Conservation (phyloP, 2,113 vertebrate genomes). For the Nerophis lumbriciformis region DNA sequence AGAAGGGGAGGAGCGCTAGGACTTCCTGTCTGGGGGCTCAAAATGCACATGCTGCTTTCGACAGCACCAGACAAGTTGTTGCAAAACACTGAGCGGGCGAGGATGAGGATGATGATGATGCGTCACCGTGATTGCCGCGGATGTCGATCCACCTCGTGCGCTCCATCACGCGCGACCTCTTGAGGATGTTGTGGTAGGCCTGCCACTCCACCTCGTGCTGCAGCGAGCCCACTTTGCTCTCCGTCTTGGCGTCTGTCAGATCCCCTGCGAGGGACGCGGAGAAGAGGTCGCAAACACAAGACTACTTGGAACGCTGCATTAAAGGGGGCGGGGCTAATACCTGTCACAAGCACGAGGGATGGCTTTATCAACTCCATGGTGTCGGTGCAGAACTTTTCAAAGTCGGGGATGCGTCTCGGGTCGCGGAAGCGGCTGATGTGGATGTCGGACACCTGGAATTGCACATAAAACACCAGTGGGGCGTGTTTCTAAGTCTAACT, state of each 20-base stretch:
- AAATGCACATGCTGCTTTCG: conserved; percentile 22
- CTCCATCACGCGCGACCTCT: conserved; percentile 86
- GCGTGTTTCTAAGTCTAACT: too few species aligned
- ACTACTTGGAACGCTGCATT: too few species aligned
- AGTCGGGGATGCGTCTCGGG: conserved; percentile 79
- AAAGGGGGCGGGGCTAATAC: conserved; percentile 55
- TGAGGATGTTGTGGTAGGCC: conserved; percentile 85
- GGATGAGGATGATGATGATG: background rate
- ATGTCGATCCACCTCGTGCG: conserved; percentile 95
- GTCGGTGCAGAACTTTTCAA: conserved; percentile 90
- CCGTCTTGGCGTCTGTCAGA: conserved; percentile 90
- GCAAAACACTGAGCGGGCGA: background rate
- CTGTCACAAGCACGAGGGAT: conserved; percentile 88
- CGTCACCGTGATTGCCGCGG: conserved; percentile 90
- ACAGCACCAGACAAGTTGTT: conserved; percentile 1
- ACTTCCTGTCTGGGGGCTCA: conserved; percentile 32
- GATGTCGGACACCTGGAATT: conserved; percentile 84
- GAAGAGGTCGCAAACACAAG: too few species aligned
- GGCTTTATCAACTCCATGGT: conserved; percentile 85
- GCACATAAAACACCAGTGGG: background rate
- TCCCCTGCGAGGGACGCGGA: conserved; percentile 74
- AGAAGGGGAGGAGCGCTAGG: background rate
- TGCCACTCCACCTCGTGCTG: conserved; percentile 94
- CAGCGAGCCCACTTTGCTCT: conserved; percentile 85
- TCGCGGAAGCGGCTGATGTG: conserved; percentile 90